phyloP scores from a whole-genome alignment of 2,888 invertebrate species.

The Escarpia spicata region DNA sequence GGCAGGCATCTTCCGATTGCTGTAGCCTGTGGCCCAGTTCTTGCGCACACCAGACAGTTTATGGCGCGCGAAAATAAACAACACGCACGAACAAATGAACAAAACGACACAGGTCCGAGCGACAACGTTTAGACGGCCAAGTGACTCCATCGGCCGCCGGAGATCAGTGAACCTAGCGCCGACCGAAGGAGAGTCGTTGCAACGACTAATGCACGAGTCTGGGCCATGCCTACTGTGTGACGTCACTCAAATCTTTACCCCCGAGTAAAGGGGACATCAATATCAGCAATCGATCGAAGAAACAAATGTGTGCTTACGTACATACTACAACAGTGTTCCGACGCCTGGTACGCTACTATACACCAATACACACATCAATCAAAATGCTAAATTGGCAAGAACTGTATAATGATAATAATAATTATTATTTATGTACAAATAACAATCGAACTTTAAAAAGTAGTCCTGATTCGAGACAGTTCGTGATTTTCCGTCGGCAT shows the following conservation, averaged over 20 bases:
- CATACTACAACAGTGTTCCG: background rate
- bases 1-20: background rate
- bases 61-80: background rate
- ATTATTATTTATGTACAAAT: background rate
- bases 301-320: background rate
- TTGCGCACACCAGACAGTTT: background rate
- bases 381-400: constrained; percentile 11
- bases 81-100: background rate
- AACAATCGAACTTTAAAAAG: background rate
- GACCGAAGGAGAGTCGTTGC: background rate
- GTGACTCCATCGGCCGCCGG: background rate
- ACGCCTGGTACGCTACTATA: background rate
- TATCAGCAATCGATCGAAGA: background rate
- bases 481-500: background rate
- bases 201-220: background rate
- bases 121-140: background rate
- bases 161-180: background rate
- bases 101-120: background rate
- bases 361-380: background rate
- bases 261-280: background rate
- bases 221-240: background rate
- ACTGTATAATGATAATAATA: background rate
- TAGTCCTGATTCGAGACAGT: constrained; percentile 5
- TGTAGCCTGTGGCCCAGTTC: background rate
- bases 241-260: background rate